A percentile compares a stretch with the other conserved stretches of the same genome.
Conservation (phyloP, 2,888 invertebrate genomes). For the Hirtodrosophila alboralis region DNA sequence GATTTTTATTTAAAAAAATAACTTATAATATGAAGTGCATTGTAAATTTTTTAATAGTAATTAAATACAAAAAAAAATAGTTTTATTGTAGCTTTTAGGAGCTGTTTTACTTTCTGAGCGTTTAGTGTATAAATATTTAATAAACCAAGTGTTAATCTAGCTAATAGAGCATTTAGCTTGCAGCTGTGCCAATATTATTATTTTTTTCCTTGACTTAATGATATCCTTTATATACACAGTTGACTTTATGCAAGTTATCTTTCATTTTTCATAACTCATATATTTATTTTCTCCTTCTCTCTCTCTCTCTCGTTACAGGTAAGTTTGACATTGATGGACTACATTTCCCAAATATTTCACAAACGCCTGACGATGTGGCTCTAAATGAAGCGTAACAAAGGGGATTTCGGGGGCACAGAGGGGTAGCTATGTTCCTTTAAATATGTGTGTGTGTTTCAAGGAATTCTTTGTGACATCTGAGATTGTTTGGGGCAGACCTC, state of each 20-base stretch:
- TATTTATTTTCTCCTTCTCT: slow-evolving; percentile 5
- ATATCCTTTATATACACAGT: slow-evolving; percentile 18
- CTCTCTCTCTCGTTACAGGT: slow-evolving; percentile 54
- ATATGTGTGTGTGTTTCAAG: slow-evolving; percentile 19
- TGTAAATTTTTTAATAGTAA: too few relatives aligned
- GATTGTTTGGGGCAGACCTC: slow-evolving; percentile 9
- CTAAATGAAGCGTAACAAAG: slow-evolving; percentile 30
- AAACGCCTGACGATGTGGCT: slow-evolving; percentile 9
- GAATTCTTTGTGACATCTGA: slow-evolving; percentile 16
- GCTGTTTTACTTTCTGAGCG: too few relatives aligned
- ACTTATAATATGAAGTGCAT: too few relatives aligned
- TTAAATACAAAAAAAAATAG: too few relatives aligned
- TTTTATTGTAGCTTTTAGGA: too few relatives aligned
- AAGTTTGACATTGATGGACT: slow-evolving; percentile 76
- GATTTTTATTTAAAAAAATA: too few relatives aligned
- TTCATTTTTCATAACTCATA: slow-evolving; percentile 35
- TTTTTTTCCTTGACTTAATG: slow-evolving; percentile 21
- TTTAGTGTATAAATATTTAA: too few relatives aligned
- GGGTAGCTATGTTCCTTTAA: neutral
- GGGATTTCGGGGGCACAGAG: neutral
- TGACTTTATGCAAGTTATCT: slow-evolving; percentile 35
- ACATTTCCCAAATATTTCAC: slow-evolving; percentile 32
- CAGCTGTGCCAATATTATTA: neutral
- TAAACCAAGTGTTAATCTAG: too few relatives aligned
- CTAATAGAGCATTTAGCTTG: neutral